These are phyloP conservation scores for Napeogenes inachia DNA, from an alignment of 2,888 invertebrate genomes.

Conservation along the genomic window DNA sequence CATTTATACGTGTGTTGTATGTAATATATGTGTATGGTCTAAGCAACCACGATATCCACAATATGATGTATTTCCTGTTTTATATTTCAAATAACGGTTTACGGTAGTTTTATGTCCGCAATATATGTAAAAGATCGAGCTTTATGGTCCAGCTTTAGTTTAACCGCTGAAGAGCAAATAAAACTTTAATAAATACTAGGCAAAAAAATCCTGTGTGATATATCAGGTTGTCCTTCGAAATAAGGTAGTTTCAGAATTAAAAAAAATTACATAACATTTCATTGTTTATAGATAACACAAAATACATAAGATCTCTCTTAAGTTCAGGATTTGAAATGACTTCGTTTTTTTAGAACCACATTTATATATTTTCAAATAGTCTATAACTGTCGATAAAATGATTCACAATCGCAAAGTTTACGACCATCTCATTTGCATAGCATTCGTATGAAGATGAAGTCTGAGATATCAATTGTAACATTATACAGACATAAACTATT, in stretches of 20 bases:
- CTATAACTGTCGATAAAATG: no score
- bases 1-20: no score
- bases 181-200: neutral
- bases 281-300: no score
- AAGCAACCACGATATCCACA: no score
- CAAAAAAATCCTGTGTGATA: no score
- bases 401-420: neutral
- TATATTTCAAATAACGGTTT: neutral
- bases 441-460: neutral
- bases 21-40: no score
- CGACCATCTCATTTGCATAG: neutral
- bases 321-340: no score
- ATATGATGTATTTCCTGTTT: neutral
- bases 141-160: neutral
- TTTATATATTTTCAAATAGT: no score
- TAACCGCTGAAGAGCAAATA: neutral
- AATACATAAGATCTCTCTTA: no score
- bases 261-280: no score
- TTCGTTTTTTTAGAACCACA: no score
- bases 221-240: neutral
- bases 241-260: no score
- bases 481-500: slow-evolving; percentile 3
- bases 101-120: slow-evolving; percentile 2
- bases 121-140: slow-evolving; percentile 1
- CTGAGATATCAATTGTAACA: neutral